Conservation (phyloP, 1,140 invertebrate genomes). For the Drosophila prosaltans region DNA sequence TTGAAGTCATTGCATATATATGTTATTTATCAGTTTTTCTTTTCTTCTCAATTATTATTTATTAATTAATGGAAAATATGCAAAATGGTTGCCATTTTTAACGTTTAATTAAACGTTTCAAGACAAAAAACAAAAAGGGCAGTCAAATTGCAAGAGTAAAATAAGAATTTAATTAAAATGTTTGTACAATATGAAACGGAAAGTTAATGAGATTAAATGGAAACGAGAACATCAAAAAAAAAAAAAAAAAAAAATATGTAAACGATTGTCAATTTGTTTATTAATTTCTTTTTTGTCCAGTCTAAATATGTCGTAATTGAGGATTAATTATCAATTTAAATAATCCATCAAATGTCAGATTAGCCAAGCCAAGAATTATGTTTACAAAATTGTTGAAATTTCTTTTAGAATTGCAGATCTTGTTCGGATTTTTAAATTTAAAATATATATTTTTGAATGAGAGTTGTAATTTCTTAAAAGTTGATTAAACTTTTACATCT, state of each 20-base stretch:
- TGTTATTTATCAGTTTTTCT: not conserved
- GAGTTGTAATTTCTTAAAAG: too few relatives aligned
- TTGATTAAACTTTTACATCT: too few relatives aligned
- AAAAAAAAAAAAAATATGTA: not conserved
- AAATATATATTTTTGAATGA: too few relatives aligned
- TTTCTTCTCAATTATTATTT: conserved; percentile 11
- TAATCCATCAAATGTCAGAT: not conserved
- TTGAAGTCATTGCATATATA: conserved; percentile 24
- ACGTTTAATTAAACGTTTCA: conserved; percentile 59
- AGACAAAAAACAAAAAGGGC: conserved; percentile 6
- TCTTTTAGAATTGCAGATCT: too few relatives aligned
- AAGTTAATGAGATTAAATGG: conserved; percentile 40
- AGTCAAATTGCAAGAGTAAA: conserved; percentile 24
- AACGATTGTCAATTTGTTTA: not conserved
- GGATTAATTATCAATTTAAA: not conserved
- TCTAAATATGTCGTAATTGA: not conserved
- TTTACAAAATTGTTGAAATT: too few relatives aligned
- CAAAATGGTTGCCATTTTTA: conserved; percentile 56
- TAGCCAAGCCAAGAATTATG: not conserved
- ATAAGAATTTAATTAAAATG: conserved; percentile 54
- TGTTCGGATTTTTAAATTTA: too few relatives aligned
- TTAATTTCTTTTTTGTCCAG: too few relatives aligned
- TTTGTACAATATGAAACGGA: conserved; percentile 31
- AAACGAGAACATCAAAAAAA: not conserved
- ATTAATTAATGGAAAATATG: conserved; percentile 66